phyloP scores from a whole-genome alignment of 2,797 vertebrate genomes.

The Pseudochromis fuscus region DNA sequence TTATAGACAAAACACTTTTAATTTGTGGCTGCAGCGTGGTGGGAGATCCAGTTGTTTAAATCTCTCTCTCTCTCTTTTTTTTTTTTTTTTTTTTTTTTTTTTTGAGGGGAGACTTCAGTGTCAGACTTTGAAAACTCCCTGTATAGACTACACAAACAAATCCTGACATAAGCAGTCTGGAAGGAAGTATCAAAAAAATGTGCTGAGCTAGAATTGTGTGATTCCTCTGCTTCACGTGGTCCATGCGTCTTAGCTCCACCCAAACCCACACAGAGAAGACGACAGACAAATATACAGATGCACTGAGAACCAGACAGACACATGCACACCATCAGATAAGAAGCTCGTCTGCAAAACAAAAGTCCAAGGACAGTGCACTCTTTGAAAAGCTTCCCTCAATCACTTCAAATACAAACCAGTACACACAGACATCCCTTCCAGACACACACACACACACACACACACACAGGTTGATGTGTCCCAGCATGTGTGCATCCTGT shows the following conservation, averaged over 20 bases:
- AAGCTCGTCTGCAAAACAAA: slow-evolving; percentile 27
- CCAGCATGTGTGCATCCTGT: slow-evolving; percentile 67
- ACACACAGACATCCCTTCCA: slow-evolving; percentile 67
- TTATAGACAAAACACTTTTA: too few species aligned
- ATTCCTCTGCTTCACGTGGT: slow-evolving; percentile 31
- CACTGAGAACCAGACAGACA: slow-evolving; percentile 42
- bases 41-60: neutral
- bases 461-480: slow-evolving; percentile 31
- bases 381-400: slow-evolving; percentile 28
- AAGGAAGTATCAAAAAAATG: slow-evolving; percentile 45
- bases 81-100: too few species aligned
- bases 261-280: slow-evolving; percentile 11
- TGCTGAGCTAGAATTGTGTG: slow-evolving; percentile 20
- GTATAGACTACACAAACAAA: slow-evolving; percentile 49
- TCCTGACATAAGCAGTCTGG: slow-evolving; percentile 44
- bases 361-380: slow-evolving; percentile 21
- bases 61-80: too few species aligned
- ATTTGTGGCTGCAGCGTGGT: neutral
- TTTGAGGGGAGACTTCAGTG: neutral
- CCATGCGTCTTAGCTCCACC: neutral
- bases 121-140: slow-evolving; percentile 20
- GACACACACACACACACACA: slow-evolving; percentile 54
- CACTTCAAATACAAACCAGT: slow-evolving; percentile 42
- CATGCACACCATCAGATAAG: slow-evolving; percentile 39
- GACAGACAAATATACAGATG: slow-evolving; percentile 53